Conservation (phyloP, 2,113 vertebrate species). For the Chloebia gouldiae region DNA sequence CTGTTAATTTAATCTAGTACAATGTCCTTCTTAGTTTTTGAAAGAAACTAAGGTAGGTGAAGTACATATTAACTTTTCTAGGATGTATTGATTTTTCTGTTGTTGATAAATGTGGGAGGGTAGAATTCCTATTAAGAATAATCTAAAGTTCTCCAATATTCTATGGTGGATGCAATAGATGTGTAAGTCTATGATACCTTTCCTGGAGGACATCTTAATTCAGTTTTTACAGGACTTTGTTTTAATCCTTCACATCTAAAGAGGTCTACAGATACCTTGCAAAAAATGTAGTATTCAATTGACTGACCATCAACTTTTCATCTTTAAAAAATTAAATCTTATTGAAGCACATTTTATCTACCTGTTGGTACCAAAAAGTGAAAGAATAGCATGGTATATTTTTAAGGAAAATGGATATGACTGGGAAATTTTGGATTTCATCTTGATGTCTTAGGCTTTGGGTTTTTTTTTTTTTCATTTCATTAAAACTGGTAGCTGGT, state of each 20-base stretch:
- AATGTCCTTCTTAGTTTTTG: not conserved
- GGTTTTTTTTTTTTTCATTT: not conserved
- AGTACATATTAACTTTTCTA: not conserved
- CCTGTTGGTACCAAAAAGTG: not conserved
- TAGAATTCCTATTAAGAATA: not conserved
- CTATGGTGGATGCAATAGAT: not conserved
- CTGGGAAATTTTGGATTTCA: not conserved
- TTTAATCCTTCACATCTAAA: not conserved
- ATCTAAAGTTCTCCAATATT: not conserved
- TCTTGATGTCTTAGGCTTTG: not conserved
- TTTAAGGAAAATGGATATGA: not conserved
- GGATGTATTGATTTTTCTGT: slow-evolving; percentile 3
- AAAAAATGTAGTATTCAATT: not conserved
- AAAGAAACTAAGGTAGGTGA: not conserved
- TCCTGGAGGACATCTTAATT: not conserved
- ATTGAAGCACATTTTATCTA: not conserved
- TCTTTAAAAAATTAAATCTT: not conserved
- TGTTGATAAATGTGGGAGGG: slow-evolving; percentile 7
- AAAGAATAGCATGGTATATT: not conserved
- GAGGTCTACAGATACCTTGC: not conserved
- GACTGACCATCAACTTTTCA: not conserved
- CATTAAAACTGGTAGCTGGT: not conserved
- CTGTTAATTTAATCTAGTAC: not conserved
- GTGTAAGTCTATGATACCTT: not conserved
- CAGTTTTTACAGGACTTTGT: not conserved